Base-by-base conservation (phyloP, 2,888 invertebrate species). In the Philereme transversata region DNA sequence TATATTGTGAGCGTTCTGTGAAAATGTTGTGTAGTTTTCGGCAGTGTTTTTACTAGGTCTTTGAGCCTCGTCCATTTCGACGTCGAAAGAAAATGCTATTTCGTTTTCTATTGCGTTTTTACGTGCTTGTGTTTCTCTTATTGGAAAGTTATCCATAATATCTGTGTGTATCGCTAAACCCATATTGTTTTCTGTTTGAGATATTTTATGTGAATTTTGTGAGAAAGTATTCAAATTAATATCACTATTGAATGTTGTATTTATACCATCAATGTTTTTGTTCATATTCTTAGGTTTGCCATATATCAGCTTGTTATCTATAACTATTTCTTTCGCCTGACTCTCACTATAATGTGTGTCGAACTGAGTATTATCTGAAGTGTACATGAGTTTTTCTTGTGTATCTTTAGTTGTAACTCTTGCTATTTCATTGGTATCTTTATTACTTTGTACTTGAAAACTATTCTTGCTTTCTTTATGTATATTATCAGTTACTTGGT, bases 281-380 rank as follows among this genome's bases (percentile, higher is more conserved):
- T 11, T 22, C n/a, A 44, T 22, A 8, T 5, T 60, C 35, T 49
- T 44, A 5, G 51, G 56, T 33, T 51, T 62, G 11, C 63, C 67
- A 22, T 65, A 56, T 22, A 86, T 70, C 38, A 72, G 76, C 56
- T 77, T 76, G 5, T 75, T 67, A 3, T 76, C 65, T 41, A 83
- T 66, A 0, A 58, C 5, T 4, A 82, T 60, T 4, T 75, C 65
- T 34, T 61, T 59, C 3, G 46, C 55, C 62, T 86, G 86, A 38
- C 82, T 86, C 64, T 78, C 75, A 61, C 86, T 86, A 0, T 76
- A 74, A 53, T 86, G 81, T 0, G 78, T 77, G 11, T 67, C 68
- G 33, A 71, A 67, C 63, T 81, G 71, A 0, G 77, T 77, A 33
- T 69, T 72, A 4, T 69, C 75, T 10, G 73, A 69, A 34, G 22